phyloP scores from a whole-genome alignment of 2,113 vertebrate species.

The Meles meles region DNA sequence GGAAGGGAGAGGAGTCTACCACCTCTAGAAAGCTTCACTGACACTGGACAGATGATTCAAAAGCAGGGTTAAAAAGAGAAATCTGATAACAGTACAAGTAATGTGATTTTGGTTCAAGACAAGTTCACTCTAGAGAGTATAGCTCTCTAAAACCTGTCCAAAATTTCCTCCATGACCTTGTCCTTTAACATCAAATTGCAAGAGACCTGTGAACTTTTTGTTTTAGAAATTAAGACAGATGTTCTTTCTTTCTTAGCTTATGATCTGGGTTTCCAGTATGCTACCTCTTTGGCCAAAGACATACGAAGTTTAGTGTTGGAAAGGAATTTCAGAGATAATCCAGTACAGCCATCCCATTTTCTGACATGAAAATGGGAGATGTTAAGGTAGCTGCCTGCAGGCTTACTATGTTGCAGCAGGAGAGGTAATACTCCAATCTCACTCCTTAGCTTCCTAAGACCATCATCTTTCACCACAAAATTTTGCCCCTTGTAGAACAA shows the following conservation, averaged over 20 bases:
- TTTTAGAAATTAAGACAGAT: not conserved
- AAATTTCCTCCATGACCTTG: not conserved
- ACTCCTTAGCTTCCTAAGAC: not conserved
- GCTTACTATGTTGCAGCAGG: not conserved
- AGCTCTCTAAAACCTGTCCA: not conserved
- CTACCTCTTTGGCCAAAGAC: not conserved
- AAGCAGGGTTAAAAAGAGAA: not conserved
- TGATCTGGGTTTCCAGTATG: not conserved
- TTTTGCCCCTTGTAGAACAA: not conserved
- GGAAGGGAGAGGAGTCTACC: not conserved
- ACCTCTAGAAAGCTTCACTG: not conserved
- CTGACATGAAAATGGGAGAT: not conserved
- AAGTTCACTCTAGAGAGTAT: not conserved
- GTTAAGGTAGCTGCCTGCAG: not conserved
- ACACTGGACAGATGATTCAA: slow-evolving; percentile 9
- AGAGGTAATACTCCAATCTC: not conserved
- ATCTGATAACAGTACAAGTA: not conserved
- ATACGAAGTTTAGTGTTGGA: not conserved
- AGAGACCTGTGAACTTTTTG: not conserved
- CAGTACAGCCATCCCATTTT: not conserved
- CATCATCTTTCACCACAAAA: no score
- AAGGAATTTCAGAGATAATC: not conserved
- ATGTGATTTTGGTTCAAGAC: not conserved
- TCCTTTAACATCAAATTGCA: not conserved
- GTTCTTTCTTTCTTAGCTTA: not conserved